Percentiles rank a stretch among this genome's conserved stretches.
Evolutionary conservation across 2,797 vertebrate species (phyloP).

Genomic region (Scleropages formosus): DNA sequence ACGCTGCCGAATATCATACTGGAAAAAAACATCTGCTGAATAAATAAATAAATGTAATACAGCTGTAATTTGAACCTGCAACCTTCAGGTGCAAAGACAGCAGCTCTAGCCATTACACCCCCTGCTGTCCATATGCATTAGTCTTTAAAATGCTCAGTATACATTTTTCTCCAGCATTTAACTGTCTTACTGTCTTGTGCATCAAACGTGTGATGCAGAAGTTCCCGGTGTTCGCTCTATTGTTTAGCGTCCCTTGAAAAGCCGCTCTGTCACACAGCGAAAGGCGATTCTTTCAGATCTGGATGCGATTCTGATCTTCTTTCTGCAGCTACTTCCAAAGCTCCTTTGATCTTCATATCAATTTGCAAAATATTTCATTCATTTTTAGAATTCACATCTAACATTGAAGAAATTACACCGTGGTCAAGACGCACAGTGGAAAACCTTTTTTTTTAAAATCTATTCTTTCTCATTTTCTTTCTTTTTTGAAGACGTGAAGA

Average conservation of each 20-base stretch:
- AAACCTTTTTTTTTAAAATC: not conserved
- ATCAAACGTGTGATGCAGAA: not conserved
- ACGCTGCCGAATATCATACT: too few relatives aligned
- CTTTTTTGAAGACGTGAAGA: too few relatives aligned
- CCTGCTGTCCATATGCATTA: too few relatives aligned
- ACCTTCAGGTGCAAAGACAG: too few relatives aligned
- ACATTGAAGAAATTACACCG: not conserved
- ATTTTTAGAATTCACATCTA: not conserved
- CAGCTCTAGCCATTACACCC: too few relatives aligned
- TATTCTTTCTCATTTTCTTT: too few relatives aligned
- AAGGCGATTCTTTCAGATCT: slow-evolving; percentile 3
- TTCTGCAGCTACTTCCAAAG: not conserved
- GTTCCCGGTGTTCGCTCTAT: not conserved
- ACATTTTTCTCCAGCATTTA: not conserved
- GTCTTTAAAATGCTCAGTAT: too few relatives aligned
- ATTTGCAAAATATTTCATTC: not conserved
- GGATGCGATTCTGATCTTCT: not conserved
- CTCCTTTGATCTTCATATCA: slow-evolving; percentile 14
- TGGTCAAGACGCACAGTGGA: not conserved
- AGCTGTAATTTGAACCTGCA: too few relatives aligned
- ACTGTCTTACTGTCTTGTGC: not conserved
- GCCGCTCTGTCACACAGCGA: not conserved
- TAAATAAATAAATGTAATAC: too few relatives aligned
- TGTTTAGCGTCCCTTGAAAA: not conserved
- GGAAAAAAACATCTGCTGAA: too few relatives aligned